Conservation (phyloP, 2,888 invertebrate species). For the Fabriciana adippe region DNA sequence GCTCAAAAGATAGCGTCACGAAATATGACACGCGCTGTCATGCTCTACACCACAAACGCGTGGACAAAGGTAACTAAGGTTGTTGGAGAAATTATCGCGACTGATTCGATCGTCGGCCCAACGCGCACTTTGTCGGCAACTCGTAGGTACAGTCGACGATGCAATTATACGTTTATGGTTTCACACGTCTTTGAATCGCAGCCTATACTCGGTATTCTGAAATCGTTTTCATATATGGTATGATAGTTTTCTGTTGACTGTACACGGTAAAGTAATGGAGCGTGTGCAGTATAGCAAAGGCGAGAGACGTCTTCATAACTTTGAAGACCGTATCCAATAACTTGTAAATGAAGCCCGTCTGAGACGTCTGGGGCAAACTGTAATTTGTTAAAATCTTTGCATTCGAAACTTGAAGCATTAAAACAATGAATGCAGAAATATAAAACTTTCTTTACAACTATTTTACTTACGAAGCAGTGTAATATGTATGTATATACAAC, state of each 20-base stretch:
- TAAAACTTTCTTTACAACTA: constrained; percentile 9
- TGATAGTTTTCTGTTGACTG: constrained; percentile 7
- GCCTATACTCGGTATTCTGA: constrained; percentile 2
- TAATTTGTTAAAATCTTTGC: constrained; percentile 29
- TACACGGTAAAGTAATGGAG: constrained; percentile 5
- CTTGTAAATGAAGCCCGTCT: constrained; percentile 42
- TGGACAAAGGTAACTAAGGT: constrained; percentile 49
- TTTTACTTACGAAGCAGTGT: background rate
- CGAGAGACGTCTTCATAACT: constrained; percentile 52
- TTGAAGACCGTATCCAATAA: constrained; percentile 54
- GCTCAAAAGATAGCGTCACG: constrained; percentile 40
- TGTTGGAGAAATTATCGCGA: constrained; percentile 63
- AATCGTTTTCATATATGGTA: constrained; percentile 19
- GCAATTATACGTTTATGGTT: constrained; percentile 13
- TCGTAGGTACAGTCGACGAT: constrained; percentile 23
- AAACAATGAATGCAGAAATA: constrained; percentile 14
- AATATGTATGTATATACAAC: background rate
- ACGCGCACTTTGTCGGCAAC: constrained; percentile 65
- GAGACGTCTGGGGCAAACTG: constrained; percentile 29
- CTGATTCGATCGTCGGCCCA: constrained; percentile 67
- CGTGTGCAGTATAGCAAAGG: constrained; percentile 22
- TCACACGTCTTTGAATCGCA: constrained; percentile 4
- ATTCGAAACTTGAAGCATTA: constrained; percentile 11
- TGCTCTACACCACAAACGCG: constrained; percentile 43
- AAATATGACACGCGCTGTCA: constrained; percentile 45